Evolutionary conservation across 2,888 invertebrate species (phyloP), one percentile per base, ranked within the genome.

Genomic region (Patella ulyssiponensis): DNA sequence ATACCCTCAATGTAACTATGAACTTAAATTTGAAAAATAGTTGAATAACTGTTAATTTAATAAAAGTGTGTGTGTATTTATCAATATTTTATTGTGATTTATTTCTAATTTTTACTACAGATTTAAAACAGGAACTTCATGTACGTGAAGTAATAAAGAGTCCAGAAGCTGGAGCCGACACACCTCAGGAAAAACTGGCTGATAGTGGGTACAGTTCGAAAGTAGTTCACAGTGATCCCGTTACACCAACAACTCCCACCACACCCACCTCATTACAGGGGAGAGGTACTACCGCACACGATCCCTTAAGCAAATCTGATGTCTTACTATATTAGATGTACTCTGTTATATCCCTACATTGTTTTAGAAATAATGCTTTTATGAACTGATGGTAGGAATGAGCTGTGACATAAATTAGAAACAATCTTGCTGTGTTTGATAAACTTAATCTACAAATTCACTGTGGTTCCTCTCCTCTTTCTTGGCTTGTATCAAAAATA

Each of bases 41-140:
- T 33, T 33, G 33, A 4, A 33, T 5, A 33, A 33, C 5, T 33
- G 33, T 44, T 7, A 7, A 9, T 44, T 44, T 44, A 7, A 44
- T n/a, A 71, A n/a, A 0, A 7, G 17, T 71, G 20, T 71, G 17
- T 71, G 11, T 27, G 20, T 64, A 64, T 44, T 33, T 33, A 27
- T 27, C 5, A 44, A 1, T 44, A 44, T 44, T 44, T 44, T 44
- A 20, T 71, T 71, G 71, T 71, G 17, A 17, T 73, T 27, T 73
- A 56, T 23, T 53, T 14, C n/a, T 69, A 51, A 17, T 33, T 77
- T 73, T 79, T 70, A 71, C 77, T 81, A 51, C 91, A 96, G 98
- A 98, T 94, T 94, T 98, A 89, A 96, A 96, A 76, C 88, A 88
- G 80, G 91, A 91, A 81, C 82, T 91, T 71, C 86, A 85, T 73